Percentiles rank a stretch among this genome's conserved stretches.
These are phyloP conservation scores for Mormyrus proboscirostris DNA, from an alignment of 2,797 vertebrate species.

Conservation along the genomic window DNA sequence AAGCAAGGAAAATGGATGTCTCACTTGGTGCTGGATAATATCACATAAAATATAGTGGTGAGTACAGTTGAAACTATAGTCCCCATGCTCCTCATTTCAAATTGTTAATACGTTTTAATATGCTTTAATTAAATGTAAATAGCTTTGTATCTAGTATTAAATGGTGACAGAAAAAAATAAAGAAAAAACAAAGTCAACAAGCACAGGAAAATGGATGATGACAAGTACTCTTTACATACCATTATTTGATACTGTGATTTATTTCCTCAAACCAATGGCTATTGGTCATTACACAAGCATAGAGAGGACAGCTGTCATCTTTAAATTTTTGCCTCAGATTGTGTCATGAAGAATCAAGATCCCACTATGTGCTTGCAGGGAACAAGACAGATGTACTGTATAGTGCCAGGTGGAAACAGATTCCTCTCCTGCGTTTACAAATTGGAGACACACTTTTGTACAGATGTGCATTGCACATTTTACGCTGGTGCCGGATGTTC, in stretches of 20 bases:
- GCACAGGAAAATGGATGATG: neutral
- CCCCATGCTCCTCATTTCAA: neutral
- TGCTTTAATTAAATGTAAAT: neutral
- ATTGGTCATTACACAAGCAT: neutral
- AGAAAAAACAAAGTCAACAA: neutral
- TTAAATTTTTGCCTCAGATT: neutral
- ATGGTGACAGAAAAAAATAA: neutral
- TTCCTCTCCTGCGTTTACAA: neutral
- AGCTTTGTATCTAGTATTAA: neutral
- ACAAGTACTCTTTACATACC: neutral
- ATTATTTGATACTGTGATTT: neutral
- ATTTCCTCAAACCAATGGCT: neutral
- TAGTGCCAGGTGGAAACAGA: neutral
- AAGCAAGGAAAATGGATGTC: neutral
- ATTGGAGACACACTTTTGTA: neutral
- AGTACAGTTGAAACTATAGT: neutral
- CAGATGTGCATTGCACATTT: neutral
- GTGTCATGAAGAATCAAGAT: neutral
- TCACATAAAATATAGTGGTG: neutral
- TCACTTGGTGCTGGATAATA: neutral
- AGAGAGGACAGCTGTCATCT: neutral
- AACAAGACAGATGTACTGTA: neutral
- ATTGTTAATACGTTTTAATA: neutral
- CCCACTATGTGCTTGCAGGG: neutral
- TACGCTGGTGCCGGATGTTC: neutral